Base-by-base conservation (phyloP, 2,888 invertebrate species). In the Campoletis raptor region DNA sequence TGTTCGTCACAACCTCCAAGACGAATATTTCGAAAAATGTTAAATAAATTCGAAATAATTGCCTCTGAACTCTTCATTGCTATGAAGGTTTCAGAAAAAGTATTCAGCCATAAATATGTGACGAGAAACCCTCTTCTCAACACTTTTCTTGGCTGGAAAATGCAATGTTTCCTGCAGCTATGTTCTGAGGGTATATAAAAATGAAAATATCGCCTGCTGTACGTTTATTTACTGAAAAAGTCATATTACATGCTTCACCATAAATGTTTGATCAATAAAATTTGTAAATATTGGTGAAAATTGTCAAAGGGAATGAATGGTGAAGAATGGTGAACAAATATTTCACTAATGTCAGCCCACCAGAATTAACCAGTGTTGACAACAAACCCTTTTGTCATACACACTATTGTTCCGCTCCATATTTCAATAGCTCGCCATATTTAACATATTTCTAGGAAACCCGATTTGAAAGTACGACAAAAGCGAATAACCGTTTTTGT, bases 11-110 rank as follows among this genome's bases (percentile, higher is more conserved):
- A 30, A 61, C 0, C n/a, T 24, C 10, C 12, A 15, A 15, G 12
- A 70, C 48, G 9, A 48, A 70, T 70, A 30, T 9, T 30, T 24
- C 48, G 70, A 48, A 21, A 70, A 30, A 48, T 24, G 70, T 70
- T 70, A 18, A 30, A 70, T 24, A 70, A 70, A 48, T 70, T 24
- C 30, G 6, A 70, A 24, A 30, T 48, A 48, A 30, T 48, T 70
- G 45, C 15, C n/a, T 42, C 15, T 18, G 48, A 40, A n/a, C n/a
- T n/a, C 8, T 67, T 40, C 30, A 9, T 30, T 6, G 30, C 5
- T 61, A 3, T 6, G 9, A 6, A 15, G 61, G 1, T 12, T 61
- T 5, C 30, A 30, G 61, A 61, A 61, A 30, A 54, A 21, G 8
- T 1, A 21, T 9, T 2, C 21, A 54, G 0, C 54, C 10, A 54